Percentiles rank a stretch among this genome's conserved stretches.
Conservation (phyloP, 64 coral and sea anemone species). For the Orbicella faveolata region DNA sequence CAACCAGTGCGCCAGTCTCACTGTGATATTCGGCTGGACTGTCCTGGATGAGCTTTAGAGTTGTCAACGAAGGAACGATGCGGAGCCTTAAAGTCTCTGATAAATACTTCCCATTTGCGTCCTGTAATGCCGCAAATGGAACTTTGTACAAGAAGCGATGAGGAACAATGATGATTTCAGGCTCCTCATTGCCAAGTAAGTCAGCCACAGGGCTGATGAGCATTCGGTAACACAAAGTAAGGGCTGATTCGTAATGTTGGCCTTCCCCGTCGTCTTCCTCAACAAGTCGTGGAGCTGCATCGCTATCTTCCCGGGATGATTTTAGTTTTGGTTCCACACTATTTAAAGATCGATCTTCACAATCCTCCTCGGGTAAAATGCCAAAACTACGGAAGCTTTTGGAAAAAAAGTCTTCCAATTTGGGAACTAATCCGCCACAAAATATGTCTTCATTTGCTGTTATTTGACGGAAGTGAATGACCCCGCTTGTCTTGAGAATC, state of each 20-base stretch:
- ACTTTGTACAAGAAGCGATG: not conserved
- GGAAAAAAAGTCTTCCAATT: not conserved
- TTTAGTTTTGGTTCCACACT: not conserved
- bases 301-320: not conserved
- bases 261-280: not conserved
- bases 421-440: not conserved
- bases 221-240: not conserved
- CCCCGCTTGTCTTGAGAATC: not conserved
- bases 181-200: not conserved
- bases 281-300: not conserved
- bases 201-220: not conserved
- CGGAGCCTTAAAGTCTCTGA: not conserved
- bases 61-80: not conserved
- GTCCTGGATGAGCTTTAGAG: not conserved
- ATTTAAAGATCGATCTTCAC: not conserved
- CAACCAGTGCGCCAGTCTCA: not conserved
- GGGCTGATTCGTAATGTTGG: not conserved
- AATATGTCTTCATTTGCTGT: not conserved
- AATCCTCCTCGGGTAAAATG: not conserved
- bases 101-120: not conserved
- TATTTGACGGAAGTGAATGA: not conserved
- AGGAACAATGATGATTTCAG: slow-evolving; percentile 5
- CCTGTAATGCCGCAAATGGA: not conserved
- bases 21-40: not conserved
- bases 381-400: not conserved